Percentiles rank a stretch among this genome's conserved stretches.
phyloP scores from a whole-genome alignment of 2,113 vertebrate species.

The Atherinomorus stipes region DNA sequence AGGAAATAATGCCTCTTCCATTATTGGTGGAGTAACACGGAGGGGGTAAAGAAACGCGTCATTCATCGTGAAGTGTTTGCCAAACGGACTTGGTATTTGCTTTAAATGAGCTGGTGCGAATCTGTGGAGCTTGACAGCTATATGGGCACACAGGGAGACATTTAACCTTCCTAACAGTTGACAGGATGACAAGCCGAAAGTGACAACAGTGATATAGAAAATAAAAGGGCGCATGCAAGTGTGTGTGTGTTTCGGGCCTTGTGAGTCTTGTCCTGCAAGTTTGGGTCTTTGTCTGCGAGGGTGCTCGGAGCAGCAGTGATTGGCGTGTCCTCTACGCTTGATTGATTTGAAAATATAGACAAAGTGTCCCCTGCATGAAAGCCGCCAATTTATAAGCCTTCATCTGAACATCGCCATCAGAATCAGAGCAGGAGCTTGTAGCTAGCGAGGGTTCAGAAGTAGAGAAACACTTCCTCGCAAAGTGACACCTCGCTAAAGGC shows the following conservation, averaged over 20 bases:
- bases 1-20: constrained; percentile 64
- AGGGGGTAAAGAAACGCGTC: constrained; percentile 56
- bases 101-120: constrained; percentile 68
- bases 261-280: constrained; percentile 42
- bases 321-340: constrained; percentile 81
- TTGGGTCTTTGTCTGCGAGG: constrained; percentile 53
- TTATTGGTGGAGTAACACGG: constrained; percentile 59
- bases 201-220: constrained; percentile 65
- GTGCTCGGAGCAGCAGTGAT: constrained; percentile 57
- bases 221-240: constrained; percentile 41
- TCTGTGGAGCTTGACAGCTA: constrained; percentile 72
- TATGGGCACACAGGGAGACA: constrained; percentile 70
- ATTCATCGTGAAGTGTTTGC: constrained; percentile 67
- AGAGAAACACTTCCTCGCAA: constrained; percentile 61
- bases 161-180: constrained; percentile 82
- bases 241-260: constrained; percentile 27
- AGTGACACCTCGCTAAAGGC: constrained; percentile 73
- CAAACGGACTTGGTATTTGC: constrained; percentile 65
- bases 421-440: constrained; percentile 73
- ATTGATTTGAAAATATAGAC: constrained; percentile 85
- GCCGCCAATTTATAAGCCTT: constrained; percentile 82
- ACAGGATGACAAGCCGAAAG: constrained; percentile 73
- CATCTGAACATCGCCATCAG: constrained; percentile 68
- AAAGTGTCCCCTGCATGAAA: constrained; percentile 80
- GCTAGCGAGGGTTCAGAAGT: constrained; percentile 62